Base-by-base conservation (phyloP, 1,140 invertebrate species). In the Pogonognathellus flavescens region DNA sequence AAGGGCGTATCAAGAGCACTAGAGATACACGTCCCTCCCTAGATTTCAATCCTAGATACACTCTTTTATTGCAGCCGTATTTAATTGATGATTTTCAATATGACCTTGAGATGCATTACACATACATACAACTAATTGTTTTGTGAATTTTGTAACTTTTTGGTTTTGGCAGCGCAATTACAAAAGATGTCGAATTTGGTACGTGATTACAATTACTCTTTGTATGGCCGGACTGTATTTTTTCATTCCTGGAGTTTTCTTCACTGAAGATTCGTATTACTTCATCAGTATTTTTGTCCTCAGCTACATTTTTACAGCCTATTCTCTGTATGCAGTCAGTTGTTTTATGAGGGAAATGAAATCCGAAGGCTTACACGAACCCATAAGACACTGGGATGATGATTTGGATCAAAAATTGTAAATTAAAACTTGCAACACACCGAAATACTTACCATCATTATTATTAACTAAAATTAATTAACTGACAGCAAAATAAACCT, bases 261-360 rank as follows among this genome's bases (percentile, higher is more conserved):
- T 82, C 22, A 84, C 84, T 16, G 86, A 85, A 18, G 84, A 87
- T 31, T 83, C 53, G 0, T 57, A 70, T 18, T 86, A 52, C 18
- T 88, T 84, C 41, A 82, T 87, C 49, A 49, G 16, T 25, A 85
- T 87, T 25, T 84, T 85, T 18, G 25, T 85, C 13, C 14, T 22
- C 0, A 84, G 83, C 22, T 87, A 84, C 25, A 41, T 70, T 31
- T 86, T 88, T 53, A 88, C 87, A 9, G 20, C 20, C 11, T 88
- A 86, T 80, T 88, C 87, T 8, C 49, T 88, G 1, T 86, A 53
- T 50, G 84, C 85, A 2, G 85, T 86, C 14, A 83, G 84, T 66
- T 62, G 4, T 11, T 70, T 88, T n/a, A 60, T 86, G 60, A 82
- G 80, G 18, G 87, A 88, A 80, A 49, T 88, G n/a, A 88, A 85